Evolutionary conservation across 2,797 vertebrate species (phyloP), one percentile per base, ranked within the genome.

Genomic region (Lithobates pipiens): DNA sequence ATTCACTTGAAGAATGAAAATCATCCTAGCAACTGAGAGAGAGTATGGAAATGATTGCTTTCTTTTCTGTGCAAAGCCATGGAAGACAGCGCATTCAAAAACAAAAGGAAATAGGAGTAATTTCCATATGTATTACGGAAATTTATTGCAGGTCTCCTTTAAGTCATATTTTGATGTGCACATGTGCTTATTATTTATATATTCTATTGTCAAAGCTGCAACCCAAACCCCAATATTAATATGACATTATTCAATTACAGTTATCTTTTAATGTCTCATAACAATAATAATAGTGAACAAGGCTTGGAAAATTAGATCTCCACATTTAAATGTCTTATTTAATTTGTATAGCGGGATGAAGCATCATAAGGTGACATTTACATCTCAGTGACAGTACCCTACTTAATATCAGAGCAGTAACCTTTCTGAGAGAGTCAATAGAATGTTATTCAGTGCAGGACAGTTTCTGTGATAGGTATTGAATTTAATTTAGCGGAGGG

Each of bases 401-500:
- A 61, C 54, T 73, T 72, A 81, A 72, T 81, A 81, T 73, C 69
- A 63, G 25, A 72, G 79, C 69, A 21, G 57, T 81, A 81, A 81
- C 79, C 69, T 81, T 81, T 81, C 34, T 18, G 68, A 73, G 6
- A 3, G 69, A 81, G 79, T 81, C 79, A 81, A 81, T 81, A 72
- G 46, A 54, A 72, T 73, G 68, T 42, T 81, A 72, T 81, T 81
- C 54, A 81, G 79, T 72, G 78, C 54, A 3, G 79, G 79, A 73
- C 34, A 15, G 69, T 42, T 29, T n/a, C n/a, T 73, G 69, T 81
- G 79, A 81, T 81, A 11, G 71, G 32, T 81, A 81, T 73, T 81
- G 79, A 73, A 73, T 61, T 61, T 72, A 73, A 81, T 81, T 81
- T 81, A 81, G 79, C 73, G 79, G 44, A 81, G 79, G 77, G 79